Evolutionary conservation across 23 tunicate genomes (phyloP).

Genomic region (Botrylloides violaceus): DNA sequence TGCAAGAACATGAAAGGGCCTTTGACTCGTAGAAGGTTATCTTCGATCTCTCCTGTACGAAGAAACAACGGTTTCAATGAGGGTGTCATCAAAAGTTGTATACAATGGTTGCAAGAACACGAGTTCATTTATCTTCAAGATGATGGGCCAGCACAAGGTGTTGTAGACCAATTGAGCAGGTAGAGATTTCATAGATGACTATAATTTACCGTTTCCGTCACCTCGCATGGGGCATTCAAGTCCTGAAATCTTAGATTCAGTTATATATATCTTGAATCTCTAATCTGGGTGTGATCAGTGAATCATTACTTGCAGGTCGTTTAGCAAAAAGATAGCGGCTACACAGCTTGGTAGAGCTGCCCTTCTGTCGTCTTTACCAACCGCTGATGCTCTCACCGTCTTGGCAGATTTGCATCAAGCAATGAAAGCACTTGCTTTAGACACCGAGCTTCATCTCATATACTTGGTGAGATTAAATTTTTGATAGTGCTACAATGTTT

Average conservation of each 20-base stretch:
- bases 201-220: no score
- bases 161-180: no score
- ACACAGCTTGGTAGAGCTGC: slow-evolving; percentile 95
- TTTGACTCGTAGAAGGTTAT: slow-evolving; percentile 12
- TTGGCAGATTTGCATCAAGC: slow-evolving; percentile 85
- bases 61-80: slow-evolving; percentile 10
- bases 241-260: not conserved
- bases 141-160: not conserved
- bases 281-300: not conserved
- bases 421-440: slow-evolving; percentile 66
- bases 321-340: slow-evolving; percentile 3
- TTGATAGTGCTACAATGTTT: not conserved
- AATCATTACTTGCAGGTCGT: not conserved
- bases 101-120: slow-evolving; percentile 68
- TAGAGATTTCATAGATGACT: no score
- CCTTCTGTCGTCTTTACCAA: slow-evolving; percentile 72
- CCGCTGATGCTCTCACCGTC: slow-evolving; percentile 61
- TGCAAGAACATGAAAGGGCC: slow-evolving; percentile 3
- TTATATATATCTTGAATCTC: not conserved
- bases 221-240: no score
- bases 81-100: slow-evolving; percentile 24
- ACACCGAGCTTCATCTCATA: slow-evolving; percentile 92
- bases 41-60: not conserved
- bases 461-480: slow-evolving; percentile 38
- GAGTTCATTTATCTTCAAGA: slow-evolving; percentile 65